A percentile compares a stretch with the other conserved stretches of the same genome.
Evolutionary conservation across 2,888 invertebrate genomes (phyloP).

Genomic region (Gymnosoma rotundatum): DNA sequence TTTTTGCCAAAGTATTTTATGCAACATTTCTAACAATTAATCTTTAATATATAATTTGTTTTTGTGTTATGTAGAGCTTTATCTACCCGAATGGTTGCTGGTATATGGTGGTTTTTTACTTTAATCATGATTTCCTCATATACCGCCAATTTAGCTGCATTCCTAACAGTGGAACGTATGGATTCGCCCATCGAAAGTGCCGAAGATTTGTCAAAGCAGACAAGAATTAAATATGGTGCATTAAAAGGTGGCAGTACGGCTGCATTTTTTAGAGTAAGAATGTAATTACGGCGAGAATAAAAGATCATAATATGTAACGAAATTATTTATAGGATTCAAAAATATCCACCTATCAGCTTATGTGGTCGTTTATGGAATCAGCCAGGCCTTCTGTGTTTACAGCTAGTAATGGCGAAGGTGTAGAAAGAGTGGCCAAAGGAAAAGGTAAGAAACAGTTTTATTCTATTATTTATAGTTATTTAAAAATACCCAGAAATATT

Average conservation of each 20-base stretch:
- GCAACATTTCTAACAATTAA: neutral
- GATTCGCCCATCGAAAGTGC: constrained; percentile 97
- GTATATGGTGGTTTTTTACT: constrained; percentile 98
- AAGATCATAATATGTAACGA: neutral
- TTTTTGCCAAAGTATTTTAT: constrained; percentile 93
- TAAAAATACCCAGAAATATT: neutral
- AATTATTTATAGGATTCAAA: constrained; percentile 89
- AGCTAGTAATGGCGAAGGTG: constrained; percentile 93
- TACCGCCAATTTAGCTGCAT: constrained; percentile 97
- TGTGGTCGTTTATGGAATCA: constrained; percentile 98
- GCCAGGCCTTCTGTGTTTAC: constrained; percentile 94
- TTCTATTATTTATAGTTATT: neutral
- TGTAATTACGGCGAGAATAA: neutral
- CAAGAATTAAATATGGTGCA: constrained; percentile 98
- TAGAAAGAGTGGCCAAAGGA: constrained; percentile 92
- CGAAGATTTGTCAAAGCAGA: constrained; percentile 97
- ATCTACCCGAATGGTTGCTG: constrained; percentile 83
- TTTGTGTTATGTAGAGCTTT: constrained; percentile 76
- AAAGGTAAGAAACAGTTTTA: constrained; percentile 84
- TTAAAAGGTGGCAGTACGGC: constrained; percentile 96
- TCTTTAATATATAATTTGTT: neutral
- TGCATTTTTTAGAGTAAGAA: constrained; percentile 94
- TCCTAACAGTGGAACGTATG: constrained; percentile 95
- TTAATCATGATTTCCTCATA: constrained; percentile 98
- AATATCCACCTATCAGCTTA: constrained; percentile 95